Conservation (phyloP, 2,113 vertebrate species). For the Pteropus alecto region DNA sequence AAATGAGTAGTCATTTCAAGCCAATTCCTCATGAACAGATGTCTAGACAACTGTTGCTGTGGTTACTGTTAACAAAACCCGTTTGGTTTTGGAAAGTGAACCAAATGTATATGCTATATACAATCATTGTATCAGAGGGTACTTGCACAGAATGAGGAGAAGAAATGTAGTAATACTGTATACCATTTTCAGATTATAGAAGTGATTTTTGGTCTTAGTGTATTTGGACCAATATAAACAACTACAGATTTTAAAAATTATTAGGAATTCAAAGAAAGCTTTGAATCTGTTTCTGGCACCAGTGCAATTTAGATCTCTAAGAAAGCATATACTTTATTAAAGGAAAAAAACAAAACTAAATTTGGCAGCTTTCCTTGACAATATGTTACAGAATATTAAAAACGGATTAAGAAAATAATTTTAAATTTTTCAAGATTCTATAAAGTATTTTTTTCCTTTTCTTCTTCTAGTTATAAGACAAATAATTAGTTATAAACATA, state of each 20-base stretch:
- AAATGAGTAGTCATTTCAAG: constrained; percentile 25
- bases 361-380: constrained; percentile 13
- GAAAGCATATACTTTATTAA: background rate
- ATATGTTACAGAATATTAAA: background rate
- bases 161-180: background rate
- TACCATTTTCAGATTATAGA: background rate
- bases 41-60: constrained; percentile 34
- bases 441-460: background rate
- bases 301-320: background rate
- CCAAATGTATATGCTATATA: constrained; percentile 26
- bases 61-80: constrained; percentile 47
- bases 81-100: constrained; percentile 6
- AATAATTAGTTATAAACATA: background rate
- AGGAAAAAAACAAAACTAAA: background rate
- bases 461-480: background rate
- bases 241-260: background rate
- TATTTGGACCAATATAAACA: background rate
- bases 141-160: background rate
- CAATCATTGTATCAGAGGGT: background rate
- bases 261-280: background rate
- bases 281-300: background rate
- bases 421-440: background rate
- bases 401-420: constrained; percentile 7
- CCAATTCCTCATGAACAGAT: constrained; percentile 28
- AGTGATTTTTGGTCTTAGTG: background rate